phyloP scores from a whole-genome alignment of 2,797 vertebrate genomes.

The Arrhamphus sclerolepis region DNA sequence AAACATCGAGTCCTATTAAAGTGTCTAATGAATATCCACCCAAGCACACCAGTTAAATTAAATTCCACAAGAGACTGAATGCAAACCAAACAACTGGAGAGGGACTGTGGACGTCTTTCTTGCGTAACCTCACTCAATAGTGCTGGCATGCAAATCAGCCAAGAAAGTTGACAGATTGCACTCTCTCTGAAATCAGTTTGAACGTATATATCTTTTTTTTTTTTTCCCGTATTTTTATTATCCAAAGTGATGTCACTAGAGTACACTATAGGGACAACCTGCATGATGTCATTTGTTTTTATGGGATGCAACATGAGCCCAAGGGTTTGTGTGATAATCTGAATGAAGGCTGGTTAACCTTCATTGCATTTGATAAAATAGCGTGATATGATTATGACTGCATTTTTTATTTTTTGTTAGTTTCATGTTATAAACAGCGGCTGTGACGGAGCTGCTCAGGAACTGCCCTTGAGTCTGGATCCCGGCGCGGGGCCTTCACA shows the following conservation, averaged over 20 bases:
- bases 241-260: not conserved
- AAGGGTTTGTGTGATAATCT: too few relatives aligned
- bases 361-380: too few relatives aligned
- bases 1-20: slow-evolving; percentile 31
- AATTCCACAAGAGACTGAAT: slow-evolving; percentile 43
- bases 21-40: slow-evolving; percentile 38
- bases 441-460: slow-evolving; percentile 18
- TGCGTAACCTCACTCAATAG: slow-evolving; percentile 6
- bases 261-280: not conserved
- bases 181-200: not conserved
- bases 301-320: too few relatives aligned
- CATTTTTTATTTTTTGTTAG: not conserved
- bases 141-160: slow-evolving; percentile 1
- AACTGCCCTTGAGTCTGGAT: slow-evolving; percentile 30
- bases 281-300: too few relatives aligned
- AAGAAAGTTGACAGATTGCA: too few relatives aligned
- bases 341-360: too few relatives aligned
- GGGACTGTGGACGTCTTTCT: slow-evolving; percentile 11
- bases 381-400: too few relatives aligned
- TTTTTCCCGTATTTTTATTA: not conserved
- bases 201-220: not conserved
- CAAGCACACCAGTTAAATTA: slow-evolving; percentile 36
- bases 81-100: slow-evolving; percentile 37
- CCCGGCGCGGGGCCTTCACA: slow-evolving; percentile 39
- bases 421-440: slow-evolving; percentile 2